Conservation (phyloP, 2,113 vertebrate genomes). For the Varanus komodoensis region DNA sequence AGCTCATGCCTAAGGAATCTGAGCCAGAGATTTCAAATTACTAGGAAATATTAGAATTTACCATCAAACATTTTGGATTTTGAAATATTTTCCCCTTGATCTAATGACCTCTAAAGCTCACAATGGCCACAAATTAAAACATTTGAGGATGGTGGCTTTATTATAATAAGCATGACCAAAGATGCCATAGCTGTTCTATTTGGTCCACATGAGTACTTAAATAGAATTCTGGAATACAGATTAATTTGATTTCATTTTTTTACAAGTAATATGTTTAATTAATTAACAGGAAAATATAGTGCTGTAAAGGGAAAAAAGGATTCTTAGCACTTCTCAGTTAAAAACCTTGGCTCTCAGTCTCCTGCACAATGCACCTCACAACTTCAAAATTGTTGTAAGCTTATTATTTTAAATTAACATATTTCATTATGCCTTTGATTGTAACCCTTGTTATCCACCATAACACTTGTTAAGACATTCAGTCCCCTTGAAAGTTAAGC, state of each 20-base stretch:
- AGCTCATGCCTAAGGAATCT: not conserved
- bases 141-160: not conserved
- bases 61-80: not conserved
- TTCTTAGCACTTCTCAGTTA: not conserved
- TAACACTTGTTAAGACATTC: constrained; percentile 41
- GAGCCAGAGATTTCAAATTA: not conserved
- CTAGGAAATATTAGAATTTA: not conserved
- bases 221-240: not conserved
- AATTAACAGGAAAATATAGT: constrained; percentile 24
- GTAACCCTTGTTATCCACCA: constrained; percentile 53
- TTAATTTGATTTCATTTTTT: not conserved
- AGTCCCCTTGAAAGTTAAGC: constrained; percentile 55
- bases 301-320: constrained; percentile 35
- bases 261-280: not conserved
- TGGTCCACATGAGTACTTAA: not conserved
- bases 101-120: not conserved
- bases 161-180: not conserved
- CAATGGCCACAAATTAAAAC: not conserved
- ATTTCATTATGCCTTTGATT: constrained; percentile 19
- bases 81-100: not conserved
- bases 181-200: too few species aligned
- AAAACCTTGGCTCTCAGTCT: not conserved
- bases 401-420: constrained; percentile 32
- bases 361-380: constrained; percentile 5
- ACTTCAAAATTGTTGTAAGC: not conserved